Conservation (phyloP, 2,888 invertebrate genomes). For the Dryobotodes eremita region DNA sequence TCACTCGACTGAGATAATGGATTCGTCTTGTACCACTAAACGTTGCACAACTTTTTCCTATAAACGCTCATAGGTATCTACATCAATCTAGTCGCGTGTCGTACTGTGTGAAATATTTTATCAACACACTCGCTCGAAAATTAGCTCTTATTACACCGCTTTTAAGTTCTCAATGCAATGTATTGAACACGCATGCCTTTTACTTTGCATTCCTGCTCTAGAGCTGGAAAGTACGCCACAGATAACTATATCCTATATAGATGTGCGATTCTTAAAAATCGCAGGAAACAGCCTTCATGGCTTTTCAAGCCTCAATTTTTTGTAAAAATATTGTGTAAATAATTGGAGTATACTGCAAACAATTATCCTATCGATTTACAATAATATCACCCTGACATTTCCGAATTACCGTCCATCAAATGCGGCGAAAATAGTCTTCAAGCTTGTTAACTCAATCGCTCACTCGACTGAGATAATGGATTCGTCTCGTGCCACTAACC, state of each 20-base stretch:
- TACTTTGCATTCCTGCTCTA: too few species aligned
- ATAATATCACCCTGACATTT: slow-evolving; percentile 20
- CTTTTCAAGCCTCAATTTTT: too few species aligned
- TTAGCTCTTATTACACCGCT: too few species aligned
- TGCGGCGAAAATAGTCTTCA: slow-evolving; percentile 46
- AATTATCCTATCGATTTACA: slow-evolving; percentile 14
- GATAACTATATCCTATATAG: too few species aligned
- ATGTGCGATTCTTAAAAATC: too few species aligned
- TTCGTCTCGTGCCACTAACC: slow-evolving; percentile 46
- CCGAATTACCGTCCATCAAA: slow-evolving; percentile 32
- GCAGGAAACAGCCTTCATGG: too few species aligned
- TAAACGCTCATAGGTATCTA: slow-evolving; percentile 17
- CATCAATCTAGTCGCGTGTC: slow-evolving; percentile 43
- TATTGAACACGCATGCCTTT: too few species aligned
- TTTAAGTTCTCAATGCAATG: too few species aligned
- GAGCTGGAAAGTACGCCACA: too few species aligned
- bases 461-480: slow-evolving; percentile 65
- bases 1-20: slow-evolving; percentile 65
- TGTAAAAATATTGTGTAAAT: too few species aligned
- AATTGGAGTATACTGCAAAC: not conserved
- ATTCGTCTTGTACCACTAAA: slow-evolving; percentile 48
- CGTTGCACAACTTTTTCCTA: slow-evolving; percentile 48
- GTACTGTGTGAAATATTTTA: too few species aligned
- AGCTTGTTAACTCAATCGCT: slow-evolving; percentile 60
- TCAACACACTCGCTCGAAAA: too few species aligned